Percentiles rank a stretch among this genome's conserved stretches.
Conservation (phyloP, 2,888 invertebrate species). For the Harpalus rufipes region DNA sequence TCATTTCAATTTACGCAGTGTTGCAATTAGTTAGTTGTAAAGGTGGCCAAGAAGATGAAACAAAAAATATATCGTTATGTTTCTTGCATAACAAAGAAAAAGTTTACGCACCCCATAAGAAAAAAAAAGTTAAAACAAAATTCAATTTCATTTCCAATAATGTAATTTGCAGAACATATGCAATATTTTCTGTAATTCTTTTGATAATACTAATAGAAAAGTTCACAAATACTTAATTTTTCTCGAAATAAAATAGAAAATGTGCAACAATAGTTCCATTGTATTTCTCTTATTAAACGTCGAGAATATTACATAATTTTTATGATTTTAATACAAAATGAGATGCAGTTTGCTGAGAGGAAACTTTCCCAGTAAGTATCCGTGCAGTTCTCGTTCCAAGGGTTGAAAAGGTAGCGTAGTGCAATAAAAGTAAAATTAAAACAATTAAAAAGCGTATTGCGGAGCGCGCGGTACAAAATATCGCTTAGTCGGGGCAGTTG, state of each 20-base stretch:
- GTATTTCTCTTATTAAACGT: background rate
- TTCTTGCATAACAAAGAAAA: too few relatives aligned
- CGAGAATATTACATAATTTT: background rate
- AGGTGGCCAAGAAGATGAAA: too few relatives aligned
- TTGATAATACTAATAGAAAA: too few relatives aligned
- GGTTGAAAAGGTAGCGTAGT: conserved; percentile 35
- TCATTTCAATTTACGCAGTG: too few relatives aligned
- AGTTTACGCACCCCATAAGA: too few relatives aligned
- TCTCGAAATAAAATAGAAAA: background rate
- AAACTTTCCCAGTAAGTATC: background rate
- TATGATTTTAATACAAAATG: background rate
- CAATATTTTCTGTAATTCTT: too few relatives aligned
- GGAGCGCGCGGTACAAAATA: conserved; percentile 63
- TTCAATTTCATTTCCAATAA: too few relatives aligned
- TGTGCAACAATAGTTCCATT: background rate
- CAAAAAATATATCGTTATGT: too few relatives aligned
- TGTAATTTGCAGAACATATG: too few relatives aligned
- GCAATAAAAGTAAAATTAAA: conserved; percentile 65
- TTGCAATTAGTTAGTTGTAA: too few relatives aligned
- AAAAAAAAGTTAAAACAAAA: too few relatives aligned
- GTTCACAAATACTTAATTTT: too few relatives aligned
- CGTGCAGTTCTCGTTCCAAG: background rate
- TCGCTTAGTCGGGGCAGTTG: conserved; percentile 60
- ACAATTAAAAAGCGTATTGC: conserved; percentile 66
- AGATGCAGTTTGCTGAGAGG: background rate